Conservation (phyloP, 2,797 vertebrate genomes). For the Rhinichthys osculus region DNA sequence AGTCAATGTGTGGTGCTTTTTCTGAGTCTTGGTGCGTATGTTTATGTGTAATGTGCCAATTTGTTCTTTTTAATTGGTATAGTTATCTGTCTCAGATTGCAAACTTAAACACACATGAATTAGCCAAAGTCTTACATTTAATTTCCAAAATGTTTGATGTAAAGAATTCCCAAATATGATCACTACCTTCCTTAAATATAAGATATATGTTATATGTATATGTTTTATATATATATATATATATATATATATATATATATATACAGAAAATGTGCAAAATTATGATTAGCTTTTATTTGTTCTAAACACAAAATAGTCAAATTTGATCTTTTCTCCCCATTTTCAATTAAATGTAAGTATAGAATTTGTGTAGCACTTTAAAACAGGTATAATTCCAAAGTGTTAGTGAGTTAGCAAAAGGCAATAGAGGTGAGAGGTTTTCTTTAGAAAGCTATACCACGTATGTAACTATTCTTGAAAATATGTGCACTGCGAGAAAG, state of each 20-base stretch:
- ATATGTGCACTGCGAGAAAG: neutral
- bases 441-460: neutral
- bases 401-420: neutral
- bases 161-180: neutral
- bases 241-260: too few species aligned
- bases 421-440: neutral
- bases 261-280: neutral
- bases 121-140: neutral
- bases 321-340: neutral
- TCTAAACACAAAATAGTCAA: neutral
- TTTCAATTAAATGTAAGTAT: neutral
- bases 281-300: neutral
- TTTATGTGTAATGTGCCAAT: neutral
- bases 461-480: neutral
- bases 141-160: neutral
- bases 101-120: neutral
- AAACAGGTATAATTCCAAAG: neutral
- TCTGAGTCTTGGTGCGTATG: neutral
- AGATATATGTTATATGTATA: neutral
- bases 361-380: neutral
- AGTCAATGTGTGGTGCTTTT: neutral
- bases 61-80: conserved; percentile 3
- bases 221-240: too few species aligned
- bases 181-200: neutral
- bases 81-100: conserved; percentile 8